phyloP scores from a whole-genome alignment of 2,888 invertebrate genomes.

The Eueremaeus valkanovi region DNA sequence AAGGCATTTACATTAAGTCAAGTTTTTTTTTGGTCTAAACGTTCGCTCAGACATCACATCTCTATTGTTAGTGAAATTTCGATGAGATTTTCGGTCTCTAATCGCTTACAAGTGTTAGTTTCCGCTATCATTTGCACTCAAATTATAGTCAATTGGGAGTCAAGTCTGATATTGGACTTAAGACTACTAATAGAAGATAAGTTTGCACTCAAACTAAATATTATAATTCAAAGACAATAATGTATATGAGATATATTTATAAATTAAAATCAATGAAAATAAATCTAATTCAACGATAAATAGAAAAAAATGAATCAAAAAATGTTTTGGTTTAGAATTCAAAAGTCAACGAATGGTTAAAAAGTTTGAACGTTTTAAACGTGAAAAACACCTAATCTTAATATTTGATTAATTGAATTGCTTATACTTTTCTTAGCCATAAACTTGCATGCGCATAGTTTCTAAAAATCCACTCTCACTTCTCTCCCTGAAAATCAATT shows the following conservation, averaged over 20 bases:
- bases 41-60: not conserved
- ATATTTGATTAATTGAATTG: not conserved
- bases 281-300: too few species aligned
- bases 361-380: not conserved
- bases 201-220: too few species aligned
- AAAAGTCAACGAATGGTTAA: not conserved
- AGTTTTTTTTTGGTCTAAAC: not conserved
- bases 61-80: conserved; percentile 1
- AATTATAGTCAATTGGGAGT: not conserved
- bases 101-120: conserved; percentile 4
- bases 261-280: too few species aligned
- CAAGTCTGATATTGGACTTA: not conserved
- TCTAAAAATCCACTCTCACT: not conserved
- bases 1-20: not conserved
- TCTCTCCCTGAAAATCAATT: not conserved
- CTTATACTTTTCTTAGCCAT: not conserved
- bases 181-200: too few species aligned
- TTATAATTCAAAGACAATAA: too few species aligned
- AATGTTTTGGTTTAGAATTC: too few species aligned
- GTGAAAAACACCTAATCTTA: not conserved
- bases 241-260: too few species aligned
- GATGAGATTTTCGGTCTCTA: conserved; percentile 12
- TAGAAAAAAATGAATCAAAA: too few species aligned
- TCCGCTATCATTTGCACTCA: not conserved
- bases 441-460: not conserved